These are phyloP conservation scores for Heliconius eleuchia DNA, from an alignment of 1,140 invertebrate species.

Conservation along the genomic window DNA sequence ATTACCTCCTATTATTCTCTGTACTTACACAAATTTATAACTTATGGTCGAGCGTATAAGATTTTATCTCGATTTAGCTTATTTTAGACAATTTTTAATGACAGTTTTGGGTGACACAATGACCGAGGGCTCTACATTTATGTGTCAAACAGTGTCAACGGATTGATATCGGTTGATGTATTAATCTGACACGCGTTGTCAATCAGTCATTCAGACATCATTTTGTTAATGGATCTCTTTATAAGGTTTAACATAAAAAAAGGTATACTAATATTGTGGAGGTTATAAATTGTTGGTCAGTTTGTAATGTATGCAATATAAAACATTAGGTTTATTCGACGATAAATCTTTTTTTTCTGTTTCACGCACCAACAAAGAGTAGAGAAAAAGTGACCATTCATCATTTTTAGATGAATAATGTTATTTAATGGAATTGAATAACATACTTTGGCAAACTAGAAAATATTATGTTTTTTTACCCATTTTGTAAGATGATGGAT, in stretches of 20 bases:
- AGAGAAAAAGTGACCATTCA: too few relatives aligned
- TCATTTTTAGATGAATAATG: too few relatives aligned
- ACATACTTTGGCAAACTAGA: too few relatives aligned
- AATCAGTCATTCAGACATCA: slow-evolving; percentile 1
- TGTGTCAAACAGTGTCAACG: slow-evolving; percentile 31
- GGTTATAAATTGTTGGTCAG: neutral
- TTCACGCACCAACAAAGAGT: too few relatives aligned
- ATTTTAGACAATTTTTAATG: neutral
- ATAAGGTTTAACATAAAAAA: neutral
- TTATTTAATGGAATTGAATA: too few relatives aligned
- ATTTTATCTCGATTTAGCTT: neutral
- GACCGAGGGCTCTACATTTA: slow-evolving; percentile 34
- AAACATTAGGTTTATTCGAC: neutral
- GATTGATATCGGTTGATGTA: slow-evolving; percentile 26
- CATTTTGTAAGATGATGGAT: too few relatives aligned
- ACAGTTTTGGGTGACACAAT: slow-evolving; percentile 15
- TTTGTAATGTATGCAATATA: neutral
- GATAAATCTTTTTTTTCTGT: too few relatives aligned
- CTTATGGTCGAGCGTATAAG: slow-evolving; percentile 7
- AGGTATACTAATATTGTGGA: neutral
- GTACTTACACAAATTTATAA: slow-evolving; percentile 23
- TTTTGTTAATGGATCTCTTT: slow-evolving; percentile 16
- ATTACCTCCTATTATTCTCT: slow-evolving; percentile 33
- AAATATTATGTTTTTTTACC: too few relatives aligned
- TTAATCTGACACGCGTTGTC: slow-evolving; percentile 38